These are phyloP conservation scores for Brevimyrus niger DNA, from an alignment of 2,113 vertebrate genomes.

Conservation along the genomic window DNA sequence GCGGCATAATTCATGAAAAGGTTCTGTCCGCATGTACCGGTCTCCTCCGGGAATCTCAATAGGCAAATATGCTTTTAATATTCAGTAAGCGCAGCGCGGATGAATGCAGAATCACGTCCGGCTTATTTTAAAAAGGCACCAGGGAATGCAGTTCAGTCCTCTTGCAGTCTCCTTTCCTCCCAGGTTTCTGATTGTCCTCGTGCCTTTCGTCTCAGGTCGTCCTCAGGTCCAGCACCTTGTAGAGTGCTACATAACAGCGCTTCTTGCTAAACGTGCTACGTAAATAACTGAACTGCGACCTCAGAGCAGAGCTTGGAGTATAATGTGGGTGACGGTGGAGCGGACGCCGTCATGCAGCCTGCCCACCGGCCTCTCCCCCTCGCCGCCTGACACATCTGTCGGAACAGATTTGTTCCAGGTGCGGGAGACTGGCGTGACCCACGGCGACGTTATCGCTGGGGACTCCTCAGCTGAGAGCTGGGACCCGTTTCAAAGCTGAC, in stretches of 20 bases:
- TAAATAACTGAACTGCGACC: not conserved
- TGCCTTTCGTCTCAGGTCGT: not conserved
- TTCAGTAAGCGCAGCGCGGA: not conserved
- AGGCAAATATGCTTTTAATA: not conserved
- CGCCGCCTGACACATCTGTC: not conserved
- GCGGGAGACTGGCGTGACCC: not conserved
- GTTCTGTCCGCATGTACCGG: not conserved
- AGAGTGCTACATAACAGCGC: not conserved
- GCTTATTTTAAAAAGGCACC: not conserved
- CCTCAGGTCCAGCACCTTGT: not conserved
- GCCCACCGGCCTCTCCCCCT: not conserved
- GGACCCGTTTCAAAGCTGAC: not conserved
- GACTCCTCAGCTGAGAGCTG: not conserved
- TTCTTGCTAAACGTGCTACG: not conserved
- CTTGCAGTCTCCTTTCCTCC: not conserved
- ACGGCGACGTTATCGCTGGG: not conserved
- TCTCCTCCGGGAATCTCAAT: not conserved
- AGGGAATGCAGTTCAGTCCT: not conserved
- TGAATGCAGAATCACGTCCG: not conserved
- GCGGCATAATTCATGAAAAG: not conserved
- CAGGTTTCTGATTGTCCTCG: not conserved
- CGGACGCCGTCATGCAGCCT: not conserved
- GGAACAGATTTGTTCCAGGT: not conserved
- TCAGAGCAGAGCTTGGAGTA: not conserved
- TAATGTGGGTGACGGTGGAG: not conserved